These are phyloP conservation scores for Aurelia sp. DNA, from an alignment of 30 jellyfish, hydroid and myxozoan species.

Conservation along the genomic window DNA sequence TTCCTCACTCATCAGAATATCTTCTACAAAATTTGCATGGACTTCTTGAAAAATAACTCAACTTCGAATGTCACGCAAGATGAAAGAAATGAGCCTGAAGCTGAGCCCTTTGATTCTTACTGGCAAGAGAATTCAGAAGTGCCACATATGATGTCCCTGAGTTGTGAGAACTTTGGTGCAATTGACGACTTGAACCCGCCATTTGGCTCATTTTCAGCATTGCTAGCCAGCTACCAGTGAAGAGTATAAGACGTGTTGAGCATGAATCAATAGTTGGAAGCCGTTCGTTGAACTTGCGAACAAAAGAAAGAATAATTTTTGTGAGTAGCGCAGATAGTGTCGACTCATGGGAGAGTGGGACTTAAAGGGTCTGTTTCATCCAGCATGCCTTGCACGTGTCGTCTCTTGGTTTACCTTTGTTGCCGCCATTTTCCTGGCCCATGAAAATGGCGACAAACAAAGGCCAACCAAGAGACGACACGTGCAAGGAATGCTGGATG, in stretches of 20 bases:
- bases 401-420: too few relatives aligned
- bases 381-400: too few relatives aligned
- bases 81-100: neutral
- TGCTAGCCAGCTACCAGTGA: neutral
- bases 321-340: too few relatives aligned
- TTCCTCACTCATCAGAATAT: slow-evolving; percentile 32
- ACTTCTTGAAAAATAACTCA: slow-evolving; percentile 48
- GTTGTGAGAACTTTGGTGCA: neutral
- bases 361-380: too few relatives aligned
- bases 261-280: too few relatives aligned
- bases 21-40: slow-evolving; percentile 57
- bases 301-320: too few relatives aligned
- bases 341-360: too few relatives aligned
- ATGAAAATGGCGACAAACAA: too few relatives aligned
- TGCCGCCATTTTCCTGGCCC: too few relatives aligned
- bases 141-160: neutral
- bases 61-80: neutral
- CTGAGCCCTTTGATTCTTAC: neutral
- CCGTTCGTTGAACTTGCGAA: too few relatives aligned
- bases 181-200: neutral
- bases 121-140: neutral
- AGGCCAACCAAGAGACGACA: too few relatives aligned
- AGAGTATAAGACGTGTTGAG: neutral
- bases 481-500: too few relatives aligned
- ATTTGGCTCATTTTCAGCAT: neutral